Conservation (phyloP, 2,113 vertebrate species). For the Pelobates fuscus region DNA sequence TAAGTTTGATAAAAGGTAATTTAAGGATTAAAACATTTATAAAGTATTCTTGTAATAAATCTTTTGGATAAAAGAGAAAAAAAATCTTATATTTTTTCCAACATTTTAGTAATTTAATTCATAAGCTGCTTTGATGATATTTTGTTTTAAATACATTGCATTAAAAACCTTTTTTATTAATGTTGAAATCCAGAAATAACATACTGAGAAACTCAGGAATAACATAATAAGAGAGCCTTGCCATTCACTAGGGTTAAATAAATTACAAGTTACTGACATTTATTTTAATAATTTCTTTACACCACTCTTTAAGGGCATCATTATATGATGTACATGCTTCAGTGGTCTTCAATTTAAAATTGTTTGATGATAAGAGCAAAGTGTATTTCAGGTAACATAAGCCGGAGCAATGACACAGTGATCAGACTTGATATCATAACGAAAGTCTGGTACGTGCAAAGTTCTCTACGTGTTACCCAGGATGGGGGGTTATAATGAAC, state of each 20-base stretch:
- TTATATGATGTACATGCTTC: slow-evolving; percentile 30
- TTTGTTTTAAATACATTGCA: neutral
- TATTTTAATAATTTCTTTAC: slow-evolving; percentile 34
- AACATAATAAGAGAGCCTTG: neutral
- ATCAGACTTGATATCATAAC: slow-evolving; percentile 29
- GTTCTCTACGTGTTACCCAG: slow-evolving; percentile 10
- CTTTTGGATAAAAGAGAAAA: too few species aligned
- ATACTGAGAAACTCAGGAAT: neutral
- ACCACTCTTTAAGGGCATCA: slow-evolving; percentile 22
- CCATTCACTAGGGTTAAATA: slow-evolving; percentile 26
- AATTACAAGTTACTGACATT: slow-evolving; percentile 38
- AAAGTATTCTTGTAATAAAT: too few species aligned
- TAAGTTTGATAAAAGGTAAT: too few species aligned
- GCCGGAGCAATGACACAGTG: slow-evolving; percentile 20
- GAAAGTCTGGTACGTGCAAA: slow-evolving; percentile 13
- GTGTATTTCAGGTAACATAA: slow-evolving; percentile 47
- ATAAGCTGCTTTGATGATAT: too few species aligned
- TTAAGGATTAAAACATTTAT: too few species aligned
- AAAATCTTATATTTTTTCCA: too few species aligned
- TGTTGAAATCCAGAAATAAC: neutral
- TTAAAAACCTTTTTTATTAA: neutral
- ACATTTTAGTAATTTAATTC: too few species aligned
- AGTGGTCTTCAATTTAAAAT: slow-evolving; percentile 48
- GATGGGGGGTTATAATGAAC: slow-evolving; percentile 27
- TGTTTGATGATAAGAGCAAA: slow-evolving; percentile 41